Base-by-base conservation (phyloP, 2,113 vertebrate species). In the Rhinolophus ferrumequinum region DNA sequence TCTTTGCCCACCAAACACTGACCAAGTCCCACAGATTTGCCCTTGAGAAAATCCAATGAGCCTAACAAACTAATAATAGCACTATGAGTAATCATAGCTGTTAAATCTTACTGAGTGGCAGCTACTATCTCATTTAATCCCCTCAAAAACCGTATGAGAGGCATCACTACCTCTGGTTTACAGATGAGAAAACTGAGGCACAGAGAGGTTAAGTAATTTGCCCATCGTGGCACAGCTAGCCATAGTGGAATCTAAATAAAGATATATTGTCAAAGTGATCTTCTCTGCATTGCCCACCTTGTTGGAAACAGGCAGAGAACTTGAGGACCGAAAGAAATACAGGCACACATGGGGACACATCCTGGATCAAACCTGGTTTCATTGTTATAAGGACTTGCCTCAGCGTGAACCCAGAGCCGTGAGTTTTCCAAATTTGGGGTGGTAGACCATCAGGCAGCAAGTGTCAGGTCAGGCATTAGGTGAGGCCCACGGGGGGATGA, bases 401-500 rank as follows among this genome's bases (percentile, higher is more conserved):
- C 66, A 1, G 28, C 0, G 0, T 8, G n/a, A 14, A 30, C 11
- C 24, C 30, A 69, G 54, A 81, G 22, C 6, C 38, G 77, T 19
- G 33, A 28, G 41, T 47, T 94, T 90, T 75, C 75, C 72, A 21
- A 50, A 18, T 18, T 6, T 38, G 38, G 30, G 41, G n/a, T 7
- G 26, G 18, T 33, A 60, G 72, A 58, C 66, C 52, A 24, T 18
- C 26, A 52, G 66, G n/a, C 56, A 56, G 44, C 64, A 26, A 70
- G 5, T 12, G 38, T 47, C 58, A 44, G 60, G 54, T 38, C 50
- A 76, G 44, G 7, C 30, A 8, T 13, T 2, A 6, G 44, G 22
- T 1, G 13, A 28, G 30, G 35, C 26, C 18, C 3, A 7, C 2
- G 0, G 16, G 14, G 28, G 3, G 47, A 28, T 0, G 5, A 41